These are phyloP conservation scores for Neodon shergylaensis DNA, from an alignment of 2,113 vertebrate genomes.

Conservation along the genomic window DNA sequence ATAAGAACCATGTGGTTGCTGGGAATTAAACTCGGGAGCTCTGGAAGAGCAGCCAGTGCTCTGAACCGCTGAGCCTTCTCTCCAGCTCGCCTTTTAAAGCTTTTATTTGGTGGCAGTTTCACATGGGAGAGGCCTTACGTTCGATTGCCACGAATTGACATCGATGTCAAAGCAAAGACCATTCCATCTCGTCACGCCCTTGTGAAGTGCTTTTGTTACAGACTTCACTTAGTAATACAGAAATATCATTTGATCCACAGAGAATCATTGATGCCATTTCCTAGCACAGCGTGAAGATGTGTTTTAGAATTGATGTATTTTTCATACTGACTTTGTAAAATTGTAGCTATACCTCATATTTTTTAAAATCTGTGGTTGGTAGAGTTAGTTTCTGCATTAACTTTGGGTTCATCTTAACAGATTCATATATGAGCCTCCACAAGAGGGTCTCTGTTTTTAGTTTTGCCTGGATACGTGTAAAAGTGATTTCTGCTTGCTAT, in stretches of 20 bases:
- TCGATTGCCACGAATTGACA: not conserved
- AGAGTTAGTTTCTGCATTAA: conserved; percentile 25
- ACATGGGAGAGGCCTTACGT: not conserved
- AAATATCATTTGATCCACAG: conserved; percentile 8
- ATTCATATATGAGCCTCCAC: not conserved
- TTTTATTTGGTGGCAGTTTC: not conserved
- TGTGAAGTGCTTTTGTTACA: conserved; percentile 10
- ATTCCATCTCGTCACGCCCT: too few species aligned
- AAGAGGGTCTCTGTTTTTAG: not conserved
- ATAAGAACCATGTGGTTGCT: not conserved
- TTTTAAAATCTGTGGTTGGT: conserved; percentile 17
- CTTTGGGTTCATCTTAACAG: conserved; percentile 2
- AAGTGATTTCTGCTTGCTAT: not conserved
- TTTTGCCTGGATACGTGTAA: not conserved
- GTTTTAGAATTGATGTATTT: conserved; percentile 31
- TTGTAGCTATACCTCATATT: not conserved
- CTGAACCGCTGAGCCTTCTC: not conserved
- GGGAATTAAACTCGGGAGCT: not conserved
- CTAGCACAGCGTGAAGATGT: not conserved
- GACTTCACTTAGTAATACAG: not conserved
- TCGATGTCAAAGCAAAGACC: not conserved
- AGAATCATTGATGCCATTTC: not conserved
- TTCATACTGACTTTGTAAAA: conserved; percentile 44
- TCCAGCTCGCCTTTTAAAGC: not conserved
- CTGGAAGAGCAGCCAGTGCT: not conserved